Evolutionary conservation across 2,797 vertebrate genomes (phyloP), one percentile per base, ranked within the genome.

Genomic region (Pangasius macronema): DNA sequence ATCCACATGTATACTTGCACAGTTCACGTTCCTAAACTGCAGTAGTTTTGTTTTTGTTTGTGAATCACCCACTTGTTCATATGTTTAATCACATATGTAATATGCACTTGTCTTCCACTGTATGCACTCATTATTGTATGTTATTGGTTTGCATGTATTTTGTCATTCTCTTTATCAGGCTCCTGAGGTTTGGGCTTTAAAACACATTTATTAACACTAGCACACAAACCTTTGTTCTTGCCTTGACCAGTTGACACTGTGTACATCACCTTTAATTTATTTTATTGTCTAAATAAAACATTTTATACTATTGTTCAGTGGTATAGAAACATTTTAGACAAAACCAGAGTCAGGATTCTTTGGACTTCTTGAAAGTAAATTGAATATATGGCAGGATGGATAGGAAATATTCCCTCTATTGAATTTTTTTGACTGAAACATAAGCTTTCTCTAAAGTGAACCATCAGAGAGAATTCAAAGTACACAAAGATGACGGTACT

Each of bases 221-320:
- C n/a, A 68, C 8, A n/a, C 27, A 39, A 82, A 63, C 46, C 9
- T 0, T 11, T 65, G 24, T 67, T 83, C 2, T 27, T 61, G 5
- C 57, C 63, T 18, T 83, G 55, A 42, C 1, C 77, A 81, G 22
- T 14, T 65, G 14, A 65, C 24, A 82, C n/a, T 53, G 9, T 82
- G 33, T 59, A 42, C 18, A 16, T 39, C 18, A 36, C 18, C 5
- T 27, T 53, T 39, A 39, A 81, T 57, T 39, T 39, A 83, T 42
- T 63, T 82, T 59, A 80, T 80, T 68, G 46, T 83, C 63, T 67
- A 36, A 68, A 83, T 83, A 83, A 83, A 83, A 53, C 24, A 55
- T 65, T 83, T 83, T 68, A 67, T 39, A 5, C 2, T 80, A 22
- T 18, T 53, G 24, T 24, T 33, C 7, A 83, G 8, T 80, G 30